Percentiles rank a stretch among this genome's conserved stretches.
phyloP scores from a whole-genome alignment of 2,797 vertebrate genomes.

The Anableps anableps region DNA sequence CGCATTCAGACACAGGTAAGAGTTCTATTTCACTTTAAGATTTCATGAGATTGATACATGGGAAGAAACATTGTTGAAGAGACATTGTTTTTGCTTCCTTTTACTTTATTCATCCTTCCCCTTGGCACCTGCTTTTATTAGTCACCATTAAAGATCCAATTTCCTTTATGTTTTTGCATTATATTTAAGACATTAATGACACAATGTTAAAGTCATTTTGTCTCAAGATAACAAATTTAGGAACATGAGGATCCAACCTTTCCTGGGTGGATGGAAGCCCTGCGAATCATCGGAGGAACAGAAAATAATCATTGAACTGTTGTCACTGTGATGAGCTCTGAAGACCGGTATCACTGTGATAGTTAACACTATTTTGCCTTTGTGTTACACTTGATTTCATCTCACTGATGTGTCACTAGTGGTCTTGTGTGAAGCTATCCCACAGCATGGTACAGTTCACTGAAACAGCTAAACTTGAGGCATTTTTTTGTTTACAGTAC shows the following conservation, averaged over 20 bases:
- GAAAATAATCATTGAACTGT: conserved; percentile 26
- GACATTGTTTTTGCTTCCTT: background rate
- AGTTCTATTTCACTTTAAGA: conserved; percentile 9
- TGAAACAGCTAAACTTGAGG: conserved; percentile 24
- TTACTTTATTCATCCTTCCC: background rate
- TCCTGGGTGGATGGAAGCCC: conserved; percentile 19
- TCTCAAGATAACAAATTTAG: conserved; percentile 62
- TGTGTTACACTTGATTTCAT: conserved; percentile 42
- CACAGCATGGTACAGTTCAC: background rate
- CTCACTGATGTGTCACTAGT: conserved; percentile 45
- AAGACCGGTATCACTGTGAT: conserved; percentile 75
- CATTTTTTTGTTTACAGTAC: background rate
- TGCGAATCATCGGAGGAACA: conserved; percentile 36
- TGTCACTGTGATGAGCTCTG: conserved; percentile 40
- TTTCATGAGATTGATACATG: conserved; percentile 4
- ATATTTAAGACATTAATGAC: conserved; percentile 15
- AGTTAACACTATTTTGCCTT: conserved; percentile 26
- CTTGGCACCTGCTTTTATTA: background rate
- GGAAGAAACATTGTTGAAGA: background rate
- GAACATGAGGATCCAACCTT: conserved; percentile 50
- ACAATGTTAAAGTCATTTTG: conserved; percentile 49
- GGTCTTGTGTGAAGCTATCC: conserved; percentile 44
- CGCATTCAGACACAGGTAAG: conserved; percentile 98
- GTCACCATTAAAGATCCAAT: background rate
- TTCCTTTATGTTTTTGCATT: background rate